Evolutionary conservation across 1,140 invertebrate genomes (phyloP).

Genomic region (Nixonia krombeini): DNA sequence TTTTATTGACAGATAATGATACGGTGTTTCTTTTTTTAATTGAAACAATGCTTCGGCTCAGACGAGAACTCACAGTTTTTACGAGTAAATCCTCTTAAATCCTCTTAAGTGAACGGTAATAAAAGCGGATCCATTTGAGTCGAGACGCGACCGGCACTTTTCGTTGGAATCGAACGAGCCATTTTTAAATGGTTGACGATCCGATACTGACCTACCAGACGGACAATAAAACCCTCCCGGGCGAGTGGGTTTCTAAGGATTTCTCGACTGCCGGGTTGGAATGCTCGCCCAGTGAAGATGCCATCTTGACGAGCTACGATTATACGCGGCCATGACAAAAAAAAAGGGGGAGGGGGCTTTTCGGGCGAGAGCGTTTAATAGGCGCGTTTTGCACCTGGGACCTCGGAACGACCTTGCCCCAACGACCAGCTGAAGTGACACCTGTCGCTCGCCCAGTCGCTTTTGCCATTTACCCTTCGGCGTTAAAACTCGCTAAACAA

Average conservation of each 20-base stretch:
- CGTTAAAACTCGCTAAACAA: not conserved
- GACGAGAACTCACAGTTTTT: no score
- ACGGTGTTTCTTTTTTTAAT: no score
- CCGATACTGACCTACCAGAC: constrained; percentile 27
- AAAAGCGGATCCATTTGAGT: no score
- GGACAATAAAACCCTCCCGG: constrained; percentile 4
- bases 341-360: constrained; percentile 1
- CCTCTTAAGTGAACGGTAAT: no score
- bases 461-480: not conserved
- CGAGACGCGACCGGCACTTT: no score
- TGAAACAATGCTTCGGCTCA: no score
- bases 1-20: no score
- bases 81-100: no score
- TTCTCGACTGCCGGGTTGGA: constrained; percentile 3
- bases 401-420: constrained; percentile 20
- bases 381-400: constrained; percentile 21
- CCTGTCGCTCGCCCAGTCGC: constrained; percentile 19
- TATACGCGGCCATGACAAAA: not conserved
- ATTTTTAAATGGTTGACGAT: constrained; percentile 29
- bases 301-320: not conserved
- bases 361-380: constrained; percentile 18
- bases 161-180: constrained; percentile 1
- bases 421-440: constrained; percentile 20
- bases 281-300: not conserved
- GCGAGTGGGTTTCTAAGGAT: constrained; percentile 3